Evolutionary conservation across 2,797 vertebrate species (phyloP).

Genomic region (Kryptopterus vitreolus): DNA sequence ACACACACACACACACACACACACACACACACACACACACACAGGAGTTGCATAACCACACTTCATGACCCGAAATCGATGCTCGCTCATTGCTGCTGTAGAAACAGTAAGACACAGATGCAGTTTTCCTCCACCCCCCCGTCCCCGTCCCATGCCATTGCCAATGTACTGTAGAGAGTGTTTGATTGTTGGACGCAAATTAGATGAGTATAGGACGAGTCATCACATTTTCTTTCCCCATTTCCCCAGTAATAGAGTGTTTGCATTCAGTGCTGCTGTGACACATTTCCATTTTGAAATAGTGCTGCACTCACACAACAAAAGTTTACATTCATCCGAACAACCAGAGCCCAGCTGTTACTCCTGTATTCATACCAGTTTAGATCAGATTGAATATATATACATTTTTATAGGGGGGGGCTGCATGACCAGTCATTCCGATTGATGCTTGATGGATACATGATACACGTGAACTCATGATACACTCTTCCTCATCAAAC

Average conservation of each 20-base stretch:
- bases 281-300: neutral
- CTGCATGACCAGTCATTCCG: too few relatives aligned
- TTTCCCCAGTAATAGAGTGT: neutral
- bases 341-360: neutral
- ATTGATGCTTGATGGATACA: too few relatives aligned
- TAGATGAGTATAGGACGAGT: neutral
- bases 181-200: neutral
- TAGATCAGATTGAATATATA: too few relatives aligned
- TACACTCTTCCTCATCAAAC: too few relatives aligned
- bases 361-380: neutral
- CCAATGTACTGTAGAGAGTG: neutral
- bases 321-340: neutral
- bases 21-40: neutral
- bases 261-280: neutral
- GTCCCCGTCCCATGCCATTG: too few relatives aligned
- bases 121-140: too few relatives aligned
- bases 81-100: neutral
- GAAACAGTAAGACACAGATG: neutral
- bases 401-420: too few relatives aligned
- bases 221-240: neutral
- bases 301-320: neutral
- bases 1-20: too few relatives aligned
- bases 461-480: too few relatives aligned
- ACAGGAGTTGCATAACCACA: neutral
- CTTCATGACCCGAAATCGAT: neutral